These are phyloP conservation scores for Auanema freiburgensis DNA, from an alignment of 2,888 invertebrate genomes.

Conservation along the genomic window DNA sequence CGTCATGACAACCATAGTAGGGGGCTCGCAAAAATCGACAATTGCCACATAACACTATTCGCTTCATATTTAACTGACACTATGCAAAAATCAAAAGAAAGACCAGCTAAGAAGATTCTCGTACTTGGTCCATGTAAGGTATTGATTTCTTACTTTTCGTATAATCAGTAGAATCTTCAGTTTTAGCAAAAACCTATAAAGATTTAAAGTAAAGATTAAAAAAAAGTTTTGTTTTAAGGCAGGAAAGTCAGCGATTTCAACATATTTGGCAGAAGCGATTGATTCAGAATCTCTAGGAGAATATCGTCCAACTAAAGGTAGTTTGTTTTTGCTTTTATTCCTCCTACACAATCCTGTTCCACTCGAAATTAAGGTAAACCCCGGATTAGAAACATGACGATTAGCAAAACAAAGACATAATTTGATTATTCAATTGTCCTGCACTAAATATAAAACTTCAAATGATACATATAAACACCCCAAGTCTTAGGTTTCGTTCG, in stretches of 20 bases:
- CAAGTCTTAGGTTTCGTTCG: too few species aligned
- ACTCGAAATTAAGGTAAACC: too few species aligned
- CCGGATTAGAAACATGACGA: background rate
- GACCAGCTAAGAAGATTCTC: slow-evolving; percentile 6
- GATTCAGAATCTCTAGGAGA: slow-evolving; percentile 33
- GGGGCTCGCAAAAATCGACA: background rate
- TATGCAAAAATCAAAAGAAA: background rate
- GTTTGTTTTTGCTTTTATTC: background rate
- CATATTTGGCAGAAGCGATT: slow-evolving; percentile 42
- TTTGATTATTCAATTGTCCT: too few species aligned
- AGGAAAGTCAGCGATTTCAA: slow-evolving; percentile 49
- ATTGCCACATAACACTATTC: background rate
- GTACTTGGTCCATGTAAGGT: slow-evolving; percentile 10
- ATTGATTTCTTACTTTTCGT: background rate
- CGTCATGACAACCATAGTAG: too few species aligned
- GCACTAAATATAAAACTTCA: too few species aligned
- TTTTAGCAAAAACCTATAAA: background rate
- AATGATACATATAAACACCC: too few species aligned
- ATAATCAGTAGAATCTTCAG: background rate
- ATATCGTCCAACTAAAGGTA: slow-evolving; percentile 54
- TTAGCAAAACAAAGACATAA: background rate
- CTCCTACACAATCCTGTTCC: too few species aligned
- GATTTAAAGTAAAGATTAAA: background rate
- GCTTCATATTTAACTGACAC: background rate
- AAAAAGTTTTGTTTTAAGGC: slow-evolving; percentile 29